Percentiles rank a stretch among this genome's conserved stretches.
These are phyloP conservation scores for Leptopilina myrica DNA, from an alignment of 2,888 invertebrate genomes.

Conservation along the genomic window DNA sequence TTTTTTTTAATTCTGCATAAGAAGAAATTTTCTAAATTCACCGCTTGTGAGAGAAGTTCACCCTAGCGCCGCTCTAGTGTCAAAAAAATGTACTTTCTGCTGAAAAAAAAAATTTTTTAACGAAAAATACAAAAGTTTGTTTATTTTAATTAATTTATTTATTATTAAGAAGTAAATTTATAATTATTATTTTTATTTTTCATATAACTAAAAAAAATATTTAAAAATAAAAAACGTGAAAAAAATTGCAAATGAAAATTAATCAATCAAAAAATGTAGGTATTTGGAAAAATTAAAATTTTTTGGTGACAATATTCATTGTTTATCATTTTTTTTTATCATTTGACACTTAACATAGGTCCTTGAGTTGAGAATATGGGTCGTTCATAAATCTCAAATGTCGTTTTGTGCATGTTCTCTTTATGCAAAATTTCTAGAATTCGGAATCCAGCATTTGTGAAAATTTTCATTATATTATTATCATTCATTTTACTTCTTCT, in stretches of 20 bases:
- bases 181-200: no score
- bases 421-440: constrained; percentile 22
- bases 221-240: neutral
- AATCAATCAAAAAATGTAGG: neutral
- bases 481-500: no score
- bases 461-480: constrained; percentile 21
- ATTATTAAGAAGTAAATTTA: no score
- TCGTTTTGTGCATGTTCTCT: constrained; percentile 3
- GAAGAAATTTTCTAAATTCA: no score
- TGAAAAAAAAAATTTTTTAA: no score
- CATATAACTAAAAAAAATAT: no score
- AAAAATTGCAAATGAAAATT: neutral
- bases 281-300: neutral
- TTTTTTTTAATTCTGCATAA: no score
- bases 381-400: constrained; percentile 14
- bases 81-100: no score
- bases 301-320: neutral
- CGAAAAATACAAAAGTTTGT: no score
- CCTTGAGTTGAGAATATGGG: constrained; percentile 13
- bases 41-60: no score
- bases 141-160: no score
- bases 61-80: no score
- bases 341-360: neutral
- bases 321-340: neutral
- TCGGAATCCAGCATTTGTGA: constrained; percentile 8